Percentiles rank a stretch among this genome's conserved stretches.
phyloP scores from a whole-genome alignment of 37 sponge, comb jelly and placozoan species.

The Cliona cf. orientalis region DNA sequence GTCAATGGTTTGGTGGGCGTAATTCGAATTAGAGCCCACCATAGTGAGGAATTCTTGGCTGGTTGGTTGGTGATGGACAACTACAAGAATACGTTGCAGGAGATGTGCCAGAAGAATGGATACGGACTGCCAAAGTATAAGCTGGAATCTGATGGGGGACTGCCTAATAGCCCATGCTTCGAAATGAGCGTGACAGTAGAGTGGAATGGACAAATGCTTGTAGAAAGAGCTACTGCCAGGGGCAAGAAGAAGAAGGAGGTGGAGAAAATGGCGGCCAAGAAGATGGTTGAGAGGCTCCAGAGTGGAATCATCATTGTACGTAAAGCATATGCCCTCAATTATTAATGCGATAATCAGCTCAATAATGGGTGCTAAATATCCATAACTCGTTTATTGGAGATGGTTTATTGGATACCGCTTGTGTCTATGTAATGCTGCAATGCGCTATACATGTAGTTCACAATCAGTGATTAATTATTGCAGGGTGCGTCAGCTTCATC shows the following conservation, averaged over 20 bases:
- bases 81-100: slow-evolving; percentile 49
- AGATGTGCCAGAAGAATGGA: slow-evolving; percentile 4
- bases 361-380: no score
- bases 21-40: neutral
- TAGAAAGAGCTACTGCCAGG: neutral
- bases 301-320: no score
- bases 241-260: slow-evolving; percentile 33
- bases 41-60: neutral
- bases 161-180: neutral
- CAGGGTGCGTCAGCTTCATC: no score
- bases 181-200: neutral
- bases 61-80: neutral
- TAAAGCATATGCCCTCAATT: no score
- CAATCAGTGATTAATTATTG: no score
- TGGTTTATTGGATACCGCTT: no score
- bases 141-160: neutral
- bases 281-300: slow-evolving; percentile 22
- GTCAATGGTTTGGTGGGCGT: neutral
- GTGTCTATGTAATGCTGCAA: no score
- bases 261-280: slow-evolving; percentile 5
- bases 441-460: no score
- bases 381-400: no score
- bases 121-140: slow-evolving; percentile 2
- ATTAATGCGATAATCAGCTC: no score
- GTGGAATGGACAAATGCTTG: slow-evolving; percentile 16